A percentile compares a stretch with the other conserved stretches of the same genome.
phyloP scores from a whole-genome alignment of 2,113 vertebrate genomes.

The Microcebus ravelobensis region DNA sequence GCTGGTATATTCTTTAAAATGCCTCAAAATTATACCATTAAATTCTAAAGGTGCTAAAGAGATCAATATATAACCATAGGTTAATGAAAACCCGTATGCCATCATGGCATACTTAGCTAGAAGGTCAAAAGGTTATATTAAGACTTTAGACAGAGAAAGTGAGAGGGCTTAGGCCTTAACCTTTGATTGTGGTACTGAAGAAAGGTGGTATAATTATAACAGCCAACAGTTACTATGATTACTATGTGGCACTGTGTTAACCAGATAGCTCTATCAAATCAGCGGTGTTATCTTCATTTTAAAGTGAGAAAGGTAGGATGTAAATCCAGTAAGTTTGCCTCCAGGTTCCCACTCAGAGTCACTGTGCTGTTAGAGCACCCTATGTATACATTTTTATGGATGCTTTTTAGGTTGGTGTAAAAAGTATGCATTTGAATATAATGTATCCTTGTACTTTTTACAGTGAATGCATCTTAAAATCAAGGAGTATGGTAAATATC shows the following conservation, averaged over 20 bases:
- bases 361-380: neutral
- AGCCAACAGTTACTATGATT: conserved; percentile 11
- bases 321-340: neutral
- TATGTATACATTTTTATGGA: neutral
- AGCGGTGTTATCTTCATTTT: neutral
- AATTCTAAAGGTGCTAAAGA: conserved; percentile 51
- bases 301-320: neutral
- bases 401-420: neutral
- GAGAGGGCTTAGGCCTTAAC: neutral
- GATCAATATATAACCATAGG: conserved; percentile 19
- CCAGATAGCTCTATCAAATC: neutral
- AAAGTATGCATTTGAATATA: neutral
- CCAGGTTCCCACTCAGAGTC: neutral
- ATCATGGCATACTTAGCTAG: neutral
- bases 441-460: neutral
- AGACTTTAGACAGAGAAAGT: conserved; percentile 16
- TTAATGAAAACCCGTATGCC: conserved; percentile 25
- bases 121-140: conserved; percentile 30
- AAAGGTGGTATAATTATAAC: conserved; percentile 24
- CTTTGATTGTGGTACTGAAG: conserved; percentile 15
- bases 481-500: neutral
- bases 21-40: conserved; percentile 40
- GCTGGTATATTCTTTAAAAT: conserved; percentile 15
- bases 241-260: neutral
- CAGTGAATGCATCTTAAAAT: neutral